Evolutionary conservation across 2,113 vertebrate genomes (phyloP).

Genomic region (Cyprinodon variegatus): DNA sequence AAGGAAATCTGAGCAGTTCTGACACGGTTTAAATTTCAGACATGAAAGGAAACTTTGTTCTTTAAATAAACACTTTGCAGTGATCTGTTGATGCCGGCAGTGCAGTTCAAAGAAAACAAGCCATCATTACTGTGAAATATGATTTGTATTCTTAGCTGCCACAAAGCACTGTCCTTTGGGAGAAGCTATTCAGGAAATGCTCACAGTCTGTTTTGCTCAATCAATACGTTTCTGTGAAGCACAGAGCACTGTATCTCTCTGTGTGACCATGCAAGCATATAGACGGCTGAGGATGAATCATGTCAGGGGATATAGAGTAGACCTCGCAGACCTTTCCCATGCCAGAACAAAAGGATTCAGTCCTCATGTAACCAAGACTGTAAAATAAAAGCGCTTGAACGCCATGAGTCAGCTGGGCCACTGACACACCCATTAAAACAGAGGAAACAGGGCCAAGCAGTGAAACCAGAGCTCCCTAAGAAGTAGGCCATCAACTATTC

Average conservation of each 20-base stretch:
- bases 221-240: slow-evolving; percentile 36
- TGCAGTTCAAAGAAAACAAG: slow-evolving; percentile 31
- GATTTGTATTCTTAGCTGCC: slow-evolving; percentile 34
- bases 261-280: slow-evolving; percentile 27
- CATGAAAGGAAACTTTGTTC: slow-evolving; percentile 14
- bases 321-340: slow-evolving; percentile 24
- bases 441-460: slow-evolving; percentile 20
- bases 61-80: slow-evolving; percentile 5
- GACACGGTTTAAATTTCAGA: not conserved
- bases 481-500: slow-evolving; percentile 77
- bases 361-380: slow-evolving; percentile 48
- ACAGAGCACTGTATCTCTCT: slow-evolving; percentile 1
- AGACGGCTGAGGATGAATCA: slow-evolving; percentile 17
- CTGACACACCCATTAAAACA: slow-evolving; percentile 57
- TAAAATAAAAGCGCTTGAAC: slow-evolving; percentile 44
- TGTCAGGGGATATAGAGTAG: slow-evolving; percentile 43
- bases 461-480: slow-evolving; percentile 65
- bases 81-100: slow-evolving; percentile 28
- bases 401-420: slow-evolving; percentile 51
- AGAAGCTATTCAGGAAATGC: slow-evolving; percentile 11
- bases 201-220: slow-evolving; percentile 19
- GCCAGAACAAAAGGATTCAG: slow-evolving; percentile 35
- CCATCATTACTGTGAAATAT: slow-evolving; percentile 21
- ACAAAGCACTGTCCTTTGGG: slow-evolving; percentile 47
- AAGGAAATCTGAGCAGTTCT: not conserved